Evolutionary conservation across 2,113 vertebrate genomes (phyloP), one percentile per base, ranked within the genome.

Genomic region (Sialia sialis): DNA sequence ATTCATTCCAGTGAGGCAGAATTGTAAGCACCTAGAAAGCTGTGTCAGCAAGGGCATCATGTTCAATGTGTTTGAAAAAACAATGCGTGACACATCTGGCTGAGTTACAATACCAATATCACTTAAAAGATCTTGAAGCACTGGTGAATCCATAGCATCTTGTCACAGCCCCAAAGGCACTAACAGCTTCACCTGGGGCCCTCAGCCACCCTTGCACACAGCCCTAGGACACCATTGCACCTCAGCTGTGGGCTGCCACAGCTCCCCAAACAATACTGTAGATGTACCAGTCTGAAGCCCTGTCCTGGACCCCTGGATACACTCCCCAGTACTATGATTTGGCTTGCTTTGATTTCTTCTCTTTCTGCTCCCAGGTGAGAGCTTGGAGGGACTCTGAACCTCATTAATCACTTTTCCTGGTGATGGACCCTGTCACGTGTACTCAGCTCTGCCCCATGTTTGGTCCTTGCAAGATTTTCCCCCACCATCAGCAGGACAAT

Each of bases 321-420:
- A 43, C 0, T 4, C 2, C 30, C 30, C 22, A 75, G 38, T 8
- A 10, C 17, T 39, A 1, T 7, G 16, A 22, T 43, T 60, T 60
- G 10, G 2, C 15, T 60, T 74, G 15, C 20, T 17, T 73, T 58
- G 30, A 30, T 56, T 17, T 19, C 12, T 85, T 74, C 10, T 70
- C 5, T 23, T 62, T 74, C 44, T 85, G 17, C 25, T 23, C 23
- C 7, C 32, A 62, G 38, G 4, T 69, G 46, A 60, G 29, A 23
- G 21, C 30, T 38, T 83, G n/a, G 25, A 58, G 11, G 21, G 21
- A 13, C 11, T n/a, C 52, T 23, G 16, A 43, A 19, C 6, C 6
- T 54, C 18, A 9, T 48, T 91, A 27, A 14, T 30, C 0, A 0
- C 21, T 43, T 70, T 21, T 34, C 18, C 8, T 39, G 4, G 23